These are phyloP conservation scores for Cynoglossus semilaevis DNA, from an alignment of 2,113 vertebrate genomes.

Conservation along the genomic window DNA sequence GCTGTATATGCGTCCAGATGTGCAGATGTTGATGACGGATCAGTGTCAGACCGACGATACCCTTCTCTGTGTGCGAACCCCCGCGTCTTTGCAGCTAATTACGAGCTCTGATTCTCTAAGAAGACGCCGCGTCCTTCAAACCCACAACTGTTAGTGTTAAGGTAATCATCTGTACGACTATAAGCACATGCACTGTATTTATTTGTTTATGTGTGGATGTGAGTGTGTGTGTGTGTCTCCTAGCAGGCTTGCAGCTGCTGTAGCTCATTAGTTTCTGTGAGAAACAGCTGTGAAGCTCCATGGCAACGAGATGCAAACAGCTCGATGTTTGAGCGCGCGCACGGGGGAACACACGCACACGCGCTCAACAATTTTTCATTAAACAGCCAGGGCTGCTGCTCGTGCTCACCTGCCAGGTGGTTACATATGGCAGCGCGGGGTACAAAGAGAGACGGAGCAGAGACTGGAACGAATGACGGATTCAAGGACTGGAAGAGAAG, in stretches of 20 bases:
- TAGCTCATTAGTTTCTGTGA: constrained; percentile 48
- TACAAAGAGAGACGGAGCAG: neutral
- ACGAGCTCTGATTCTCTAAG: neutral
- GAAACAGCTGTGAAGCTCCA: constrained; percentile 67
- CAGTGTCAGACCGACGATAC: neutral
- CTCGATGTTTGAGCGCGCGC: constrained; percentile 20
- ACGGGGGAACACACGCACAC: too few species aligned
- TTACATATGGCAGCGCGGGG: neutral
- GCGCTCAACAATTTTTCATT: constrained; percentile 9
- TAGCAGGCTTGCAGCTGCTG: constrained; percentile 55
- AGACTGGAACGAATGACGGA: neutral
- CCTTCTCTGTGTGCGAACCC: constrained; percentile 6
- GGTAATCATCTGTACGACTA: neutral
- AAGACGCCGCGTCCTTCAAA: neutral
- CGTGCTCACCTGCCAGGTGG: constrained; percentile 20
- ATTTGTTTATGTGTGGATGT: constrained; percentile 15
- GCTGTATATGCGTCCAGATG: constrained; percentile 33
- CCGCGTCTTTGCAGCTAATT: neutral
- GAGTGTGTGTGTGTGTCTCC: constrained; percentile 15
- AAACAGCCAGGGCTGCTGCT: constrained; percentile 21
- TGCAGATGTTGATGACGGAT: constrained; percentile 25
- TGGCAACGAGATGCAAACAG: constrained; percentile 64
- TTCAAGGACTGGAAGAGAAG: neutral
- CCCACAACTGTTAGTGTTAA: constrained; percentile 5
- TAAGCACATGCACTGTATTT: constrained; percentile 9